Evolutionary conservation across 2,888 invertebrate species (phyloP).

Genomic region (Lycophotia porphyrea): DNA sequence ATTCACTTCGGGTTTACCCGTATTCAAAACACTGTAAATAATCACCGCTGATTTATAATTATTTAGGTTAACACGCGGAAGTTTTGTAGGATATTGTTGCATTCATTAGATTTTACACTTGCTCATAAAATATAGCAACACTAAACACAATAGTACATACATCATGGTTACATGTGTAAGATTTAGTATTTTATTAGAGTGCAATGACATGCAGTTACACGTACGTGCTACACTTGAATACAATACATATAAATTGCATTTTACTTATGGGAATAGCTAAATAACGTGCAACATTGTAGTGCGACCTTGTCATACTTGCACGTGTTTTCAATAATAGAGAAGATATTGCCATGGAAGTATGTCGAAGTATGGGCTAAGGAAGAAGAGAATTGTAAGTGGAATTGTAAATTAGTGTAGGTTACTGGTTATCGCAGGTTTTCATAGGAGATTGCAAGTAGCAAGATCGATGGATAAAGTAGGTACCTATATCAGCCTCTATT

Average conservation of each 20-base stretch:
- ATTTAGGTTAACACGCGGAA: conserved; percentile 35
- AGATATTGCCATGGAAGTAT: conserved; percentile 50
- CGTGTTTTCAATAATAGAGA: conserved; percentile 58
- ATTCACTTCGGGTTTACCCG: conserved; percentile 39
- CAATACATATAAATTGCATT: conserved; percentile 51
- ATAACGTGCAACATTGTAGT: conserved; percentile 53
- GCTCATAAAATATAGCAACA: conserved; percentile 29
- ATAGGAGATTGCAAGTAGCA: neutral
- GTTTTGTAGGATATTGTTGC: conserved; percentile 42
- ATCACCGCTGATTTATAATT: conserved; percentile 3
- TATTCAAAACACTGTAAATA: conserved; percentile 18
- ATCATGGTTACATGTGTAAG: conserved; percentile 47
- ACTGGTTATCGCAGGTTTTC: neutral
- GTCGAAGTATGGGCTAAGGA: conserved; percentile 14
- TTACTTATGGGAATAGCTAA: conserved; percentile 48
- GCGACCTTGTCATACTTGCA: conserved; percentile 53
- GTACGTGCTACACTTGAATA: conserved; percentile 50
- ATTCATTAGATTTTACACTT: conserved; percentile 33
- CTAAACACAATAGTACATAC: conserved; percentile 27
- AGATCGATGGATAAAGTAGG: neutral
- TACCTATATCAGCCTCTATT: neutral
- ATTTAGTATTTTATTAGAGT: conserved; percentile 53
- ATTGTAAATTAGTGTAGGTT: neutral
- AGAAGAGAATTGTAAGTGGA: conserved; percentile 16
- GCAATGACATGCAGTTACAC: conserved; percentile 54